Percentiles rank a stretch among this genome's conserved stretches.
phyloP scores from a whole-genome alignment of 2,888 invertebrate species.

The Acleris holmiana region DNA sequence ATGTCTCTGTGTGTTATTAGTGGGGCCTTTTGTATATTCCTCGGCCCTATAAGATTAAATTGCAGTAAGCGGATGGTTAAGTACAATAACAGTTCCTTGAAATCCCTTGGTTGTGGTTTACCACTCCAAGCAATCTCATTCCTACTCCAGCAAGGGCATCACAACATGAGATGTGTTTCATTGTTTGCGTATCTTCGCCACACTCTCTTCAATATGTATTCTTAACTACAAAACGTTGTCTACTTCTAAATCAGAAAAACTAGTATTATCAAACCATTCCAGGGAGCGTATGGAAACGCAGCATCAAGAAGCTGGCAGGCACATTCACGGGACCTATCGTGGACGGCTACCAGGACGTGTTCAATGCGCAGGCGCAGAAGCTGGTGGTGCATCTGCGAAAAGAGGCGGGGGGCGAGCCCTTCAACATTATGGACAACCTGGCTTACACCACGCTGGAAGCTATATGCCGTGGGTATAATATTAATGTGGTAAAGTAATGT shows the following conservation, averaged over 20 bases:
- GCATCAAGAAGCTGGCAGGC: slow-evolving; percentile 61
- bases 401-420: slow-evolving; percentile 54
- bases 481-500: background rate
- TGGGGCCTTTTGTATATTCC: too few relatives aligned
- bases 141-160: too few relatives aligned
- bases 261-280: background rate
- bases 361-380: slow-evolving; percentile 57
- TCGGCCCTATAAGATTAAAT: too few relatives aligned
- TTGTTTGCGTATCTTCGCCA: too few relatives aligned
- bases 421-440: slow-evolving; percentile 56
- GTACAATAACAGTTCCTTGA: too few relatives aligned
- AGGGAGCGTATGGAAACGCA: slow-evolving; percentile 65
- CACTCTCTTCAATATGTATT: too few relatives aligned
- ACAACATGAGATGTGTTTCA: too few relatives aligned
- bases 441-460: slow-evolving; percentile 60
- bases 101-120: too few relatives aligned
- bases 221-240: background rate
- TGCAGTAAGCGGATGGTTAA: too few relatives aligned
- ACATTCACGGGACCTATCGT: slow-evolving; percentile 58
- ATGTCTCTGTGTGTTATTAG: too few relatives aligned
- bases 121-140: too few relatives aligned
- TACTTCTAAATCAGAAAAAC: background rate
- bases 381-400: slow-evolving; percentile 49
- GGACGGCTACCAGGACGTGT: slow-evolving; percentile 59
- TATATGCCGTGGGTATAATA: slow-evolving; percentile 63